A percentile compares a stretch with the other conserved stretches of the same genome.
Conservation (phyloP, 2,113 vertebrate species). For the Sylvicapra grimmia region DNA sequence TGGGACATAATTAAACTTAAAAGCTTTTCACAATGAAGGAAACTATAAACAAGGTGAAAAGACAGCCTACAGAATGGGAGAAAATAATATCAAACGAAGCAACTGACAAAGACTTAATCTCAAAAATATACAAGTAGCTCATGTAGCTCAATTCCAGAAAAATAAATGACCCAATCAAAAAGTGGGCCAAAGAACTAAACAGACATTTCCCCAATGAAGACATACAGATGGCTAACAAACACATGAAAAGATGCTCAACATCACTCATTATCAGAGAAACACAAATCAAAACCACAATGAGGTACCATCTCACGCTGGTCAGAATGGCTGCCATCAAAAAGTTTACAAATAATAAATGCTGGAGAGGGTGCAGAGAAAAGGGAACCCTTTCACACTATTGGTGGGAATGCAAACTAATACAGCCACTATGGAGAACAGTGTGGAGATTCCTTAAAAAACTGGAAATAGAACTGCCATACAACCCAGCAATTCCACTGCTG, state of each 20-base stretch:
- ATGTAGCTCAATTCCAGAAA: background rate
- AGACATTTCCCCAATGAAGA: background rate
- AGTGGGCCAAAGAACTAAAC: background rate
- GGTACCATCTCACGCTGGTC: rapidly evolving
- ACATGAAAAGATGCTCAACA: background rate
- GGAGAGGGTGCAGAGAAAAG: background rate
- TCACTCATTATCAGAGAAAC: background rate
- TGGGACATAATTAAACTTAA: background rate
- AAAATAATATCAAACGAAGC: background rate
- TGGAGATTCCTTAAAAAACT: background rate
- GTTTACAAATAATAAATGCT: background rate
- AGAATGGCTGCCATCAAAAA: background rate
- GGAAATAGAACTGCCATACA: background rate
- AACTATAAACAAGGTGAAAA: background rate
- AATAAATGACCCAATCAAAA: background rate
- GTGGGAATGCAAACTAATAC: background rate
- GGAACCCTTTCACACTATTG: background rate
- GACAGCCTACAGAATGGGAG: background rate
- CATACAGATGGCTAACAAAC: background rate
- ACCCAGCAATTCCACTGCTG: background rate
- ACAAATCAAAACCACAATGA: background rate
- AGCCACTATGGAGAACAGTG: background rate
- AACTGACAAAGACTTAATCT: background rate
- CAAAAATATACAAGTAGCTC: background rate
- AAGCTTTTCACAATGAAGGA: background rate